Evolutionary conservation across 2,113 vertebrate species (phyloP).

Genomic region (Pluvianellus socialis): DNA sequence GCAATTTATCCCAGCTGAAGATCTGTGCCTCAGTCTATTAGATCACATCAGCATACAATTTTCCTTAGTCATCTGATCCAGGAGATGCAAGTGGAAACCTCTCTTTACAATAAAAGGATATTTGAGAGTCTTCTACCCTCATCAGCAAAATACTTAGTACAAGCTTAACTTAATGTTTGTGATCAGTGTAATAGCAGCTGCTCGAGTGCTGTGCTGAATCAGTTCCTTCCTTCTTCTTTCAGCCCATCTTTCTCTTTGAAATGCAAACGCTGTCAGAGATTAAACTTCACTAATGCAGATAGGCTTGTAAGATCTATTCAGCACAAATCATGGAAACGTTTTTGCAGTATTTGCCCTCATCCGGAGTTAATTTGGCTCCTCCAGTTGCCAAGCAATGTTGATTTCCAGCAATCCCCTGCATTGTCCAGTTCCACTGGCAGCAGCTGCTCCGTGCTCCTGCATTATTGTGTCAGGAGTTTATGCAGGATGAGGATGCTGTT

Average conservation of each 20-base stretch:
- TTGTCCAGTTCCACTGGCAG: not conserved
- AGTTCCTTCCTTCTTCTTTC: slow-evolving; percentile 42
- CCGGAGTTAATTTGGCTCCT: not conserved
- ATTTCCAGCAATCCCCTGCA: not conserved
- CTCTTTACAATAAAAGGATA: not conserved
- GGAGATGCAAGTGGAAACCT: slow-evolving; percentile 5
- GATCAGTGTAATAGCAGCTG: slow-evolving; percentile 24
- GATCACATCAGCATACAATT: not conserved
- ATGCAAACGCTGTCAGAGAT: slow-evolving; percentile 22
- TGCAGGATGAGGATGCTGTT: not conserved
- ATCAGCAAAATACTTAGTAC: slow-evolving; percentile 21
- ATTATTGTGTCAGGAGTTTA: not conserved
- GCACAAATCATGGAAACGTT: not conserved
- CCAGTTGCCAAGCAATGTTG: not conserved
- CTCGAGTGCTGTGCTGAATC: slow-evolving; percentile 35
- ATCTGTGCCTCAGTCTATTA: not conserved
- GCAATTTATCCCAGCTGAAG: not conserved
- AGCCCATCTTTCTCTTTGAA: slow-evolving; percentile 42
- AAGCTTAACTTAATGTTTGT: not conserved
- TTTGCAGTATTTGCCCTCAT: not conserved
- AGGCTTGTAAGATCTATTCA: slow-evolving; percentile 5
- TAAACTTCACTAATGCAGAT: slow-evolving; percentile 14
- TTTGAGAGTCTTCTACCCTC: not conserved
- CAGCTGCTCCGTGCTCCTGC: not conserved
- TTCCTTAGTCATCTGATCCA: slow-evolving; percentile 22